Base-by-base conservation (phyloP, 2,797 vertebrate genomes). In the Melanogrammus aeglefinus region DNA sequence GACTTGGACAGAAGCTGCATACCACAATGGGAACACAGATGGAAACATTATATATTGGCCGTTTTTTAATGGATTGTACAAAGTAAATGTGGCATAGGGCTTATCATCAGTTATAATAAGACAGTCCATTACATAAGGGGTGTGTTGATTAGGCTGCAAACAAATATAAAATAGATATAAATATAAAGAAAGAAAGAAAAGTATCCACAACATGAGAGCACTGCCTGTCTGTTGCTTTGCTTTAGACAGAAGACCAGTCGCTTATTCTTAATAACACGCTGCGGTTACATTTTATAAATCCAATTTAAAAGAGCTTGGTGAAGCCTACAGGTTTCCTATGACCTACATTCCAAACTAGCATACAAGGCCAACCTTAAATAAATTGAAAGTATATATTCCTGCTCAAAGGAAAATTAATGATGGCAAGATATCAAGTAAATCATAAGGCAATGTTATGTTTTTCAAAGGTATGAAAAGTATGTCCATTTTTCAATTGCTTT, bases 1-100 rank as follows among this genome's bases (percentile, higher is more conserved):
- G 98, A 98, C 93, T 98, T 97, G 73, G 97, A 99, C 83, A 99
- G 95, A 93, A 98, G 96, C 98, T 99, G 94, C 78, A 92, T 91
- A 90, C 94, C 84, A 94, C 84, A 90, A 73, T 76, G 57, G 71
- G 39, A 29, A 44, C 41, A 18, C n/a, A 8, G 3, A 24, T 63
- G 0, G n/a, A 63, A 9, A 63, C 57, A 24, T 63, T 6, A 4
- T 57, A 2, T 69, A 69, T 13, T 2, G 27, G 63, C n/a, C 0
- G 16, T 57, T 63, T 63, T 24, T 57, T 63, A 1, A 63, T 24
- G 16, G 51, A 63, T 63, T 63, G 5, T n/a, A 63, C 6, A n/a
- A 8, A n/a, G 21, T 63, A 63, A 63, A 63, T 6, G 8, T 63
- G 21, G 57, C n/a, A 63, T n/a, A 63, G 57, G n/a, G 21, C 21